Conservation (phyloP, 2,797 vertebrate genomes). For the Varecia variegata region DNA sequence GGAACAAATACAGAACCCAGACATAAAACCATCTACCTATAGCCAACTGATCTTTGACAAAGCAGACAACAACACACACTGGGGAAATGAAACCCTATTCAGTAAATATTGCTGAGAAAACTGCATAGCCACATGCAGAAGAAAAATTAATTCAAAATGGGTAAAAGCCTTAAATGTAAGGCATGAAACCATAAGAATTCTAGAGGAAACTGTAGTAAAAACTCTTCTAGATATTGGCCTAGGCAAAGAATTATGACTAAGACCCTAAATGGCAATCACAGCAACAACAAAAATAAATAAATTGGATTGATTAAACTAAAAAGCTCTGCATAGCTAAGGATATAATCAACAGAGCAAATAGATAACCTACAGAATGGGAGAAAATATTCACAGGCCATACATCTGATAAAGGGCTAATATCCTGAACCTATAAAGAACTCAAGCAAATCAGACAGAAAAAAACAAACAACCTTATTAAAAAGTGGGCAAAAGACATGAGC, state of each 20-base stretch:
- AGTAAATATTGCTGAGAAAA: not conserved
- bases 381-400: too few relatives aligned
- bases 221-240: not conserved
- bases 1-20: not conserved
- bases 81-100: not conserved
- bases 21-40: not conserved
- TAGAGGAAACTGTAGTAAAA: not conserved
- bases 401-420: too few relatives aligned
- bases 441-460: too few relatives aligned
- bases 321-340: too few relatives aligned
- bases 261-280: not conserved
- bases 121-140: not conserved
- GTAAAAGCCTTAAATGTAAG: not conserved
- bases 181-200: not conserved
- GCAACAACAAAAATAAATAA: not conserved
- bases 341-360: too few relatives aligned
- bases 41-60: not conserved
- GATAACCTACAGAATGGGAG: too few relatives aligned
- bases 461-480: too few relatives aligned
- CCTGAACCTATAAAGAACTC: too few relatives aligned
- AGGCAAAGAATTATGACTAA: not conserved
- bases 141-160: not conserved
- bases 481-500: too few relatives aligned
- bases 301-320: not conserved
- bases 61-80: not conserved